phyloP scores from a whole-genome alignment of 37 sponge, comb jelly and placozoan genomes.

The Aplysina aerophoba region DNA sequence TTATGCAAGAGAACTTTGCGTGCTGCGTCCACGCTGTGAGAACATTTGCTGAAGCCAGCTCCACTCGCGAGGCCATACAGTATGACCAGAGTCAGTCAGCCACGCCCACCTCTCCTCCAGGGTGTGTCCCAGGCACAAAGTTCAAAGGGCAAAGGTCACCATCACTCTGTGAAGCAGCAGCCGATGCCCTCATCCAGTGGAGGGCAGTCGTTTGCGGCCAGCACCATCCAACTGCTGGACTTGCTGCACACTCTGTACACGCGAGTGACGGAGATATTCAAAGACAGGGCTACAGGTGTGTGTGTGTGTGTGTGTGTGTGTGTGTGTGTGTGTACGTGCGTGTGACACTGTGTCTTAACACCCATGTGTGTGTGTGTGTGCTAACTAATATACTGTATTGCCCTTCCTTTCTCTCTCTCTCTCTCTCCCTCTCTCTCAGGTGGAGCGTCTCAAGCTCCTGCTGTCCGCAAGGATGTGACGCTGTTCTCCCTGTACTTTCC shows the following conservation, averaged over 20 bases:
- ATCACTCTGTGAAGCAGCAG: not conserved
- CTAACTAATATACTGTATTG: no score
- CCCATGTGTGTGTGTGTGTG: no score
- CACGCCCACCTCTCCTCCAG: not conserved
- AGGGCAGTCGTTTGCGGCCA: constrained; percentile 38
- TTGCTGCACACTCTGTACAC: constrained; percentile 80
- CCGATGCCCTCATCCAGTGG: not conserved
- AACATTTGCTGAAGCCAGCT: constrained; percentile 55
- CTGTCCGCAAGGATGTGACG: no score
- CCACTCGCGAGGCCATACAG: constrained; percentile 25
- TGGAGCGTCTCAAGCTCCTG: no score
- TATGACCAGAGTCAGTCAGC: constrained; percentile 22
- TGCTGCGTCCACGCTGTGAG: constrained; percentile 62
- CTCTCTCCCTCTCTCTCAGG: no score
- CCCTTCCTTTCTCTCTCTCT: no score
- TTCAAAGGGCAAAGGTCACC: not conserved
- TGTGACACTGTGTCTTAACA: no score
- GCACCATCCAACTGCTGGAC: constrained; percentile 73
- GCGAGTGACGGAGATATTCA: constrained; percentile 41
- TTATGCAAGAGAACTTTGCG: constrained; percentile 62
- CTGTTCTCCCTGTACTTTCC: not conserved
- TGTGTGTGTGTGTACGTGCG: no score
- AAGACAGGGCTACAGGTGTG: not conserved
- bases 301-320: no score
- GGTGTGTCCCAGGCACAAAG: not conserved